These are phyloP conservation scores for Drosophila algonquin DNA, from an alignment of 2,888 invertebrate genomes.

Conservation along the genomic window DNA sequence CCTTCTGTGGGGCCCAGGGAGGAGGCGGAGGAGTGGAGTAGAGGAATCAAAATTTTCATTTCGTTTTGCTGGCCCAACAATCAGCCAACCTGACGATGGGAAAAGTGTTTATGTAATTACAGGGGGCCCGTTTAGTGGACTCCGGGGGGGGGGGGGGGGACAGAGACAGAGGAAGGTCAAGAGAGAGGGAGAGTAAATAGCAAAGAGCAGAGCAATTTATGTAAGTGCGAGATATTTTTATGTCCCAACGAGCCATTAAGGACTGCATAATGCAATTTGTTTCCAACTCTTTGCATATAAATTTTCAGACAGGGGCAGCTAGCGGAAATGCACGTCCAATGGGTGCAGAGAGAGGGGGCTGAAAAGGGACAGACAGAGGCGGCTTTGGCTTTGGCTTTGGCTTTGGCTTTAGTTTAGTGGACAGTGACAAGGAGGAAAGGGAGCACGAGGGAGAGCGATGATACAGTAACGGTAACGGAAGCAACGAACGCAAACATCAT, in stretches of 20 bases:
- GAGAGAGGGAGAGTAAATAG: slow-evolving; percentile 32
- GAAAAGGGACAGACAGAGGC: slow-evolving; percentile 2
- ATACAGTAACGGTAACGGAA: slow-evolving; percentile 51
- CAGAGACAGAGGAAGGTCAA: neutral
- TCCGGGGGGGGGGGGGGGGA: neutral
- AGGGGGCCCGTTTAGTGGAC: slow-evolving; percentile 21
- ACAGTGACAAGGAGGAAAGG: slow-evolving; percentile 10
- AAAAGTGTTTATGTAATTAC: slow-evolving; percentile 57
- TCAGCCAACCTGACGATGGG: slow-evolving; percentile 25
- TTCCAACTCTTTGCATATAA: slow-evolving; percentile 49
- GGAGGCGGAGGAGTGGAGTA: neutral
- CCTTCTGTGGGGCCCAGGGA: no score
- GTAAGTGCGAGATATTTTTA: slow-evolving; percentile 53
- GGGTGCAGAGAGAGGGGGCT: neutral
- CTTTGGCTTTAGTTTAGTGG: slow-evolving; percentile 31
- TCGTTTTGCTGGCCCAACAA: slow-evolving; percentile 41
- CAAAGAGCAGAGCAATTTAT: slow-evolving; percentile 41
- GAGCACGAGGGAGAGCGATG: slow-evolving; percentile 1
- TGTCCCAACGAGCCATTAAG: slow-evolving; percentile 51
- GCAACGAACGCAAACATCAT: slow-evolving; percentile 45
- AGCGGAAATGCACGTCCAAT: slow-evolving; percentile 60
- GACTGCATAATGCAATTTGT: slow-evolving; percentile 50
- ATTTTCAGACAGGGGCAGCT: slow-evolving; percentile 51
- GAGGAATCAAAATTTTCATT: slow-evolving; percentile 7
- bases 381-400: neutral